Evolutionary conservation across 1,140 invertebrate genomes (phyloP).

Genomic region (Drosophila littoralis): DNA sequence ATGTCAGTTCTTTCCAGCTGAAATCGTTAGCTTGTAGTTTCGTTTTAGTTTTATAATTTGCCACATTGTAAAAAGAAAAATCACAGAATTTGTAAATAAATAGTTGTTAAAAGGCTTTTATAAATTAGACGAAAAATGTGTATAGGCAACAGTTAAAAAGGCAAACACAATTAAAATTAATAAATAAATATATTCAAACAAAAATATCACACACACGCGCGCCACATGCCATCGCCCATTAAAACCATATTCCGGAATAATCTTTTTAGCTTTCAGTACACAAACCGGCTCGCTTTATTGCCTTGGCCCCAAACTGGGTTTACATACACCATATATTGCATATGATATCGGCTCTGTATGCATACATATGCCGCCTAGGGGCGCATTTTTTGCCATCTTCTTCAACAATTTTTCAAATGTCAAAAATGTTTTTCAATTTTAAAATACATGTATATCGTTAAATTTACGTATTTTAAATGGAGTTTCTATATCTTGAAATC

Average conservation of each 20-base stretch:
- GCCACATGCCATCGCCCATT: neutral
- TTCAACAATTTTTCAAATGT: constrained; percentile 24
- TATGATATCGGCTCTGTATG: constrained; percentile 12
- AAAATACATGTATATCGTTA: constrained; percentile 27
- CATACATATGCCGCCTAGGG: neutral
- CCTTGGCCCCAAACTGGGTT: constrained; percentile 61
- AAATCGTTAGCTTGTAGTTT: constrained; percentile 58
- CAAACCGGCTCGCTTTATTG: constrained; percentile 70
- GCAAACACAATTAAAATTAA: constrained; percentile 56
- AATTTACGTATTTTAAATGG: constrained; percentile 38
- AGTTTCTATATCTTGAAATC: constrained; percentile 44
- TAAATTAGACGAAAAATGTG: constrained; percentile 71
- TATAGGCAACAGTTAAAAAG: constrained; percentile 72
- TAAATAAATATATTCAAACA: constrained; percentile 33
- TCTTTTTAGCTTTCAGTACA: constrained; percentile 62
- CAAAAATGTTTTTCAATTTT: constrained; percentile 9
- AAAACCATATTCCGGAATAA: neutral
- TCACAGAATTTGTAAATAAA: constrained; percentile 45
- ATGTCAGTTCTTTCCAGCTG: constrained; percentile 31
- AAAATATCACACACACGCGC: neutral
- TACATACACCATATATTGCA: constrained; percentile 25
- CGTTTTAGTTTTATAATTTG: constrained; percentile 67
- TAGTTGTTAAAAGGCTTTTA: constrained; percentile 74
- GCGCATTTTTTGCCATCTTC: constrained; percentile 10
- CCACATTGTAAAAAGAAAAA: constrained; percentile 50